phyloP scores from a whole-genome alignment of 2,113 vertebrate species.

The Albula goreensis region DNA sequence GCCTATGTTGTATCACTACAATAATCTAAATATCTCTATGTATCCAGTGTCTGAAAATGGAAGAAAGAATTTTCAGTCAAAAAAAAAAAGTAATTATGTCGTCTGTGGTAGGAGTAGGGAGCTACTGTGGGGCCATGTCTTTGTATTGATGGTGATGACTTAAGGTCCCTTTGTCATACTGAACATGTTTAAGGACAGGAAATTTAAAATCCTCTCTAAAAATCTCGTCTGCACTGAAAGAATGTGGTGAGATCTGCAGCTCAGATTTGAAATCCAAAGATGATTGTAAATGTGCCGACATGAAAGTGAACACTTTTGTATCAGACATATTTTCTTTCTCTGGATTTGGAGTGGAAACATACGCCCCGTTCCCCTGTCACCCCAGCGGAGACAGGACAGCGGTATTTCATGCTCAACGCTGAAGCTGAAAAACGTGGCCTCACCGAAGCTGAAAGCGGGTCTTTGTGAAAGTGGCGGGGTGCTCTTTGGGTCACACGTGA shows the following conservation, averaged over 20 bases:
- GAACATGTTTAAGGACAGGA: background rate
- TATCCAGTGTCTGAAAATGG: background rate
- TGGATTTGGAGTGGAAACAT: too few relatives aligned
- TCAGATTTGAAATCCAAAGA: background rate
- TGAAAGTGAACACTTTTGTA: background rate
- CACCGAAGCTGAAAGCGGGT: too few relatives aligned
- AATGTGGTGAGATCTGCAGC: background rate
- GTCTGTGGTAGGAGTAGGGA: background rate
- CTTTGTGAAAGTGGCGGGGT: too few relatives aligned
- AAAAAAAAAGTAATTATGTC: background rate
- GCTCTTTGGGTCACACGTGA: background rate
- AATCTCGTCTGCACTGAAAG: background rate
- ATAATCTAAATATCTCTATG: background rate
- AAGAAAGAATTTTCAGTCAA: background rate
- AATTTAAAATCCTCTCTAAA: background rate
- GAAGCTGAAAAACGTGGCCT: too few relatives aligned
- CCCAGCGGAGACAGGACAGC: too few relatives aligned
- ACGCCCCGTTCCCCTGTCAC: too few relatives aligned
- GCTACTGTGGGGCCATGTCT: background rate
- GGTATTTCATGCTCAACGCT: too few relatives aligned
- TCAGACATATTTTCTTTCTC: too few relatives aligned
- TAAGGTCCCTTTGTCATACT: background rate
- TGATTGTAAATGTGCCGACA: background rate
- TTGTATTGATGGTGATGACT: background rate
- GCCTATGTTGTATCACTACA: background rate